Evolutionary conservation across 2,888 invertebrate species (phyloP).

Genomic region (Cryptocephalus moraei): DNA sequence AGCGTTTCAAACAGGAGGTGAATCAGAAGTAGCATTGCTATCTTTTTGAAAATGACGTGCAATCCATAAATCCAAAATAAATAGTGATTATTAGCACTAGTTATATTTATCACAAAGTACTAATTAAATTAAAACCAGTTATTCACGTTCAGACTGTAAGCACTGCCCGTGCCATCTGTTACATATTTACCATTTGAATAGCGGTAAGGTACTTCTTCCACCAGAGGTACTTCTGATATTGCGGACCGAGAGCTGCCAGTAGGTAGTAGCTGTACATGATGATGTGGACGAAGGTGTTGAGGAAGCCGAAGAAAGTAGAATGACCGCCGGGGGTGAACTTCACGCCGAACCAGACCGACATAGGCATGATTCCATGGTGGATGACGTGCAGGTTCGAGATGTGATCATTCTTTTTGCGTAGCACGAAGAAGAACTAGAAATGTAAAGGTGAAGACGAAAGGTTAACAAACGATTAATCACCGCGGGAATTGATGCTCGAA

Average conservation of each 20-base stretch:
- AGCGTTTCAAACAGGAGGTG: too few relatives aligned
- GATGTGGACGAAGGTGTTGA: slow-evolving; percentile 92
- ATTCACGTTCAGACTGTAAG: too few relatives aligned
- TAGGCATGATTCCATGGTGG: slow-evolving; percentile 94
- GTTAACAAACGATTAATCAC: too few relatives aligned
- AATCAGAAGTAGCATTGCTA: too few relatives aligned
- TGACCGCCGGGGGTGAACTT: slow-evolving; percentile 67
- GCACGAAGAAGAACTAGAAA: slow-evolving; percentile 72
- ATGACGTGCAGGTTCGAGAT: slow-evolving; percentile 91
- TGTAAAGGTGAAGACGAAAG: not conserved
- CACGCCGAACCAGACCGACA: slow-evolving; percentile 73
- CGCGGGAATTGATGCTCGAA: too few relatives aligned
- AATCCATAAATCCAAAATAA: too few relatives aligned
- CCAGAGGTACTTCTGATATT: slow-evolving; percentile 81
- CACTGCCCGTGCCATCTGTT: not conserved
- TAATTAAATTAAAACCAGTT: too few relatives aligned
- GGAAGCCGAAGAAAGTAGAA: slow-evolving; percentile 84
- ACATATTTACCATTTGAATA: slow-evolving; percentile 69
- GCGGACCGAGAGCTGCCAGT: slow-evolving; percentile 81
- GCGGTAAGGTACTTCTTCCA: slow-evolving; percentile 92
- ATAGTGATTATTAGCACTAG: too few relatives aligned
- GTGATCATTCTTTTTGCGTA: slow-evolving; percentile 90
- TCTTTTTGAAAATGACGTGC: too few relatives aligned
- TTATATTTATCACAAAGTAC: too few relatives aligned
- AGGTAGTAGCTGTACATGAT: slow-evolving; percentile 92